A percentile compares a stretch with the other conserved stretches of the same genome.
Conservation (phyloP, 2,113 vertebrate genomes). For the Psophia crepitans region DNA sequence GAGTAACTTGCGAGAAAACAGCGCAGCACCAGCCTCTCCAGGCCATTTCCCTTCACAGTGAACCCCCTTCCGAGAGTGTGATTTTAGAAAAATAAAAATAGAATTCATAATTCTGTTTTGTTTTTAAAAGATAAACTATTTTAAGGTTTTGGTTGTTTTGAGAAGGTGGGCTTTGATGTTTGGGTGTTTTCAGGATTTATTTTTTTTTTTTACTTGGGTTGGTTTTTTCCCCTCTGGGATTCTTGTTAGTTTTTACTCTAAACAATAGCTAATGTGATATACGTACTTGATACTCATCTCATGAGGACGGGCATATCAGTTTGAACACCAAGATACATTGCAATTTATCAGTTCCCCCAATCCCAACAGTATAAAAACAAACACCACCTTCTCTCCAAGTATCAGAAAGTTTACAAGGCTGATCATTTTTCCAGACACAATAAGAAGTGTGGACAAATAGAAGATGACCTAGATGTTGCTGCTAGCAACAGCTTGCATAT, state of each 20-base stretch:
- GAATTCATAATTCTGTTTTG: background rate
- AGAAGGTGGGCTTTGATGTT: background rate
- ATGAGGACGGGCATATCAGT: background rate
- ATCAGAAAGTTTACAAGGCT: background rate
- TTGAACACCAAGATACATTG: background rate
- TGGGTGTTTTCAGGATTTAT: background rate
- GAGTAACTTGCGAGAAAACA: background rate
- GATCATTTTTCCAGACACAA: background rate
- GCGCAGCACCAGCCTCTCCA: background rate
- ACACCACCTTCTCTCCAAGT: background rate
- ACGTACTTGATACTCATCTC: background rate
- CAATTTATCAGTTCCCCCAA: background rate
- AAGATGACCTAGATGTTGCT: background rate
- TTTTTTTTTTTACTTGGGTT: too few species aligned
- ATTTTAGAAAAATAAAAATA: background rate
- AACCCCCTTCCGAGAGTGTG: background rate
- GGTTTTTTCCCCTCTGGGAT: accelerated
- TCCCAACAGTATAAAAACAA: background rate
- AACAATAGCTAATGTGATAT: background rate
- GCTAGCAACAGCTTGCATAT: background rate
- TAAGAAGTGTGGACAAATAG: background rate
- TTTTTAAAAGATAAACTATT: background rate
- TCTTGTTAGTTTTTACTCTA: background rate
- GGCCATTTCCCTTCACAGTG: background rate
- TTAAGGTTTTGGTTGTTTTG: background rate